Conservation (phyloP, 2,113 vertebrate species). For the Tonatia bakeri region DNA sequence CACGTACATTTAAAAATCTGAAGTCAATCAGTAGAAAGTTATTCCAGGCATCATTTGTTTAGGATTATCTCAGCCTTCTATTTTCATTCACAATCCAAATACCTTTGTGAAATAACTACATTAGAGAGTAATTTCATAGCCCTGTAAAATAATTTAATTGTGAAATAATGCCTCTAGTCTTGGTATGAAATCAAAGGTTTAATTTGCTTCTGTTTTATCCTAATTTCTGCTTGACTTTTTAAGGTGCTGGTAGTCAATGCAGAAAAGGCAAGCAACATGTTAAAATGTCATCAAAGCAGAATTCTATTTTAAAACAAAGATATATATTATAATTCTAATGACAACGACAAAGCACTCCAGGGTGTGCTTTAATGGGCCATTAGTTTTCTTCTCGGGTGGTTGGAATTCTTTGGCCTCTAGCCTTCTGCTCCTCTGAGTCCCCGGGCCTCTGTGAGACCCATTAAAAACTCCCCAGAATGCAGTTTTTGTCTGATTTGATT, state of each 20-base stretch:
- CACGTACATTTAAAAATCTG: background rate
- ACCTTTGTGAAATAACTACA: conserved; percentile 53
- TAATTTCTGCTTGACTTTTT: conserved; percentile 54
- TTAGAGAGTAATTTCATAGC: conserved; percentile 26
- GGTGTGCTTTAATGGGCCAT: conserved; percentile 72
- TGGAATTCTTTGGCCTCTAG: conserved; percentile 74
- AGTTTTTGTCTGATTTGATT: conserved; percentile 66
- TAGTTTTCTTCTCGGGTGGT: conserved; percentile 68
- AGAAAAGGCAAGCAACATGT: conserved; percentile 43
- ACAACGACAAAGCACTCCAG: conserved; percentile 62
- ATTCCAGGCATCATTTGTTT: background rate
- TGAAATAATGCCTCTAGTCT: conserved; percentile 14
- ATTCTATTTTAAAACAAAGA: conserved; percentile 72
- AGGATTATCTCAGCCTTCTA: background rate
- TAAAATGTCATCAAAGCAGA: conserved; percentile 63
- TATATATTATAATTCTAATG: conserved; percentile 68
- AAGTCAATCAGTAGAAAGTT: conserved; percentile 37
- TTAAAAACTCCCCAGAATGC: conserved; percentile 67
- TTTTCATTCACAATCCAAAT: background rate
- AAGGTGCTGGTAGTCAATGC: conserved; percentile 18
- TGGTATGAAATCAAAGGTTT: conserved; percentile 55
- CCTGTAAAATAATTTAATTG: conserved; percentile 41
- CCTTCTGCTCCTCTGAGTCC: conserved; percentile 66
- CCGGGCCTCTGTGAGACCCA: conserved; percentile 66
- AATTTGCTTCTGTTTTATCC: conserved; percentile 50